Evolutionary conservation across 2,888 invertebrate genomes (phyloP), one percentile per base, ranked within the genome.

Genomic region (Halocaridina rubra): DNA sequence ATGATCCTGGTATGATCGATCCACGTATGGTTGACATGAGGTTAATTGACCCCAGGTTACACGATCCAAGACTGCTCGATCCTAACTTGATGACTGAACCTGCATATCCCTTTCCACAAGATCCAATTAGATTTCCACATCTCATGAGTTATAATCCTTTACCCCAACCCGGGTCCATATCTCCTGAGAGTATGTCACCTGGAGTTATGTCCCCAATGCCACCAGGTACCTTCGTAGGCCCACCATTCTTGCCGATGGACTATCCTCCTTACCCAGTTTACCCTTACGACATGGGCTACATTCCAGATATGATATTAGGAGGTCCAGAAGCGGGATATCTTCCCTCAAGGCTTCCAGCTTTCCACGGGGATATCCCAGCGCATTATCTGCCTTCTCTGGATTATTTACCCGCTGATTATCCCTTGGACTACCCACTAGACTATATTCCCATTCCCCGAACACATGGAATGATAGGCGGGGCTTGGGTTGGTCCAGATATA

Each of bases 1-100:
- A 86, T 59, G 84, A 86, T 59, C 81, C 86, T 1, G 59, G 76
- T n/a, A 19, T 80, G 57, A 7, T 86, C 16, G 84, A 79, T 67
- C 78, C 84, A 0, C 33, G 84, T 7, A 10, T 84, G 39, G 53
- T 79, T 2, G 80, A 71, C 57, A 57, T 57, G 8, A 24, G 71
- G 19, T 24, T 78, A 29, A 32, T 77, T n/a, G 78, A 78, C 24
- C 78, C 69, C 13, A 30, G 71, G 10, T 32, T 80, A 30, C 16
- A 71, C 57, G 80, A 80, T 33, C 82, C 81, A 2, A 39, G 82
- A 22, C n/a, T 79, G 22, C 33, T 84, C 33, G 86, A 84, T n/a
- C 61, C 84, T 29, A 53, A 76, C 24, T 74, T 78, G 24, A 79
- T 81, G 57, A 81, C 80, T 61, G 75, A 76, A 76, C 75, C 72